Evolutionary conservation across 2,888 invertebrate species (phyloP).

Genomic region (Coleophora deauratella): DNA sequence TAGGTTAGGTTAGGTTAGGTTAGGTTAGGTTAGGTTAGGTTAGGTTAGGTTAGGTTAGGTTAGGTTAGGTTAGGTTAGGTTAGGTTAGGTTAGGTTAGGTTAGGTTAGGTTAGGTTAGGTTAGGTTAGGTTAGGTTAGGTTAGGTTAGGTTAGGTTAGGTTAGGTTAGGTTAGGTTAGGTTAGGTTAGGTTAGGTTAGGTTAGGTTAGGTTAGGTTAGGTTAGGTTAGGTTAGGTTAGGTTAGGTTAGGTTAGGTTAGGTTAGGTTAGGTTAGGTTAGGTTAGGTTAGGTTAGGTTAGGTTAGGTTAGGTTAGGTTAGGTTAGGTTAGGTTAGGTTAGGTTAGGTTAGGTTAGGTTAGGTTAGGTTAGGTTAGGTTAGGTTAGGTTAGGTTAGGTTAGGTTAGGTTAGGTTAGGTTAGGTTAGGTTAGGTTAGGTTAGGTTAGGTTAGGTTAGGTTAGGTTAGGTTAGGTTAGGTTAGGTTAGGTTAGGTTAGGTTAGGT

Average conservation of each 20-base stretch:
- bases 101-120: conserved; percentile 9
- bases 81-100: conserved; percentile 9
- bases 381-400: conserved; percentile 10
- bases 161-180: conserved; percentile 9
- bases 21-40: conserved; percentile 10
- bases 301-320: conserved; percentile 9
- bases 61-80: conserved; percentile 9
- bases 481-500: conserved; percentile 10
- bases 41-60: conserved; percentile 6
- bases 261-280: conserved; percentile 8
- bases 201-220: conserved; percentile 8
- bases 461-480: conserved; percentile 9
- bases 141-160: conserved; percentile 10
- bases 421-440: conserved; percentile 9
- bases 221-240: conserved; percentile 8
- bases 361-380: conserved; percentile 9
- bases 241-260: conserved; percentile 10
- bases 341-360: conserved; percentile 10
- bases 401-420: conserved; percentile 10
- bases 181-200: conserved; percentile 9
- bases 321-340: conserved; percentile 9
- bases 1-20: conserved; percentile 11
- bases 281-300: conserved; percentile 9
- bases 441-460: conserved; percentile 10
- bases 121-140: conserved; percentile 10